Base-by-base conservation (phyloP, 2,888 invertebrate species). In the Eilema depressum region DNA sequence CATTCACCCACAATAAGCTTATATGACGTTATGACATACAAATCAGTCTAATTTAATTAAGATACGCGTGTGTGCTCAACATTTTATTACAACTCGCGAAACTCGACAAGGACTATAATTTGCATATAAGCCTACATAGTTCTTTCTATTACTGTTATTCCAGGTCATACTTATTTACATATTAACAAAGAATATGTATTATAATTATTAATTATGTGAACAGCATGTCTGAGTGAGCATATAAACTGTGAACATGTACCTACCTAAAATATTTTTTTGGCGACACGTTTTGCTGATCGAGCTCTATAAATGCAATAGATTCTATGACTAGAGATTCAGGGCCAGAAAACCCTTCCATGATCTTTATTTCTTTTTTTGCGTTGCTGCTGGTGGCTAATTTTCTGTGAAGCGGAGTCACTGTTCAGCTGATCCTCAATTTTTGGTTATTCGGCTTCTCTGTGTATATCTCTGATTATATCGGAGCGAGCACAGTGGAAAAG, bases 11-110 rank as follows among this genome's bases (percentile, higher is more conserved):
- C 85, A 89, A 90, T 88, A 88, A 88, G 84, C 80, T 37, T 37
- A 76, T 74, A 61, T n/a, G 28, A 30, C 30, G 30, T 59, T 53
- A 77, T 83, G 76, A 82, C 81, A 80, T 79, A 85, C 78, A 84
- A 85, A 87, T 86, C 86, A 83, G 86, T 86, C 77, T 91, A 90
- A 92, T 91, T 91, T 85, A 89, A 92, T 92, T 89, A 91, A 87
- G 84, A 72, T 75, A 83, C 76, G 83, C 84, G 84, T 86, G 83
- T 84, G 80, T 83, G 82, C 75, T 68, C 69, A 77, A 81, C 77
- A 83, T 85, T 83, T 83, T 78, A 76, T 72, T 76, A 70, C 47
- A 70, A 68, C 66, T 71, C 68, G 67, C 70, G 69, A 63, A 67
- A 77, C 69, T 66, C 53, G 62, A 70, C 72, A 71, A 60, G 63